phyloP scores from a whole-genome alignment of 1,140 invertebrate genomes.

The Eufriesea mexicana region DNA sequence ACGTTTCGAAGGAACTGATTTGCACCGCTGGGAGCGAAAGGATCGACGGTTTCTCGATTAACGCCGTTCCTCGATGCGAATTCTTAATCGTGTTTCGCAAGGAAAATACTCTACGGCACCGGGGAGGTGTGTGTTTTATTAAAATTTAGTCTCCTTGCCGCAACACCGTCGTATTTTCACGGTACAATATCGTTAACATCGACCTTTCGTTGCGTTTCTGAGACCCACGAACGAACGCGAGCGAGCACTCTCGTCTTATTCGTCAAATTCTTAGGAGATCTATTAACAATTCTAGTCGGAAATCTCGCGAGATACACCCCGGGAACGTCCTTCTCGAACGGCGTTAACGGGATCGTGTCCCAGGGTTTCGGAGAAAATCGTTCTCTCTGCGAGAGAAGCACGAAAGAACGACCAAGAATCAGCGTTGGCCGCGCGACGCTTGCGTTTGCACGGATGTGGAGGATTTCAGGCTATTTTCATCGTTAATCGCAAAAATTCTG shows the following conservation, averaged over 20 bases:
- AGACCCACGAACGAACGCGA: neutral
- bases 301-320: neutral
- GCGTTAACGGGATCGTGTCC: too few species aligned
- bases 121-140: neutral
- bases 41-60: conserved; percentile 17
- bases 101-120: neutral
- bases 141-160: neutral
- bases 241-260: too few species aligned
- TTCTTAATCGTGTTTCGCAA: neutral
- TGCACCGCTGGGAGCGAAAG: conserved; percentile 18
- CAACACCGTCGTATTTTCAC: neutral
- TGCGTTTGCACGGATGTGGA: neutral
- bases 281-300: neutral
- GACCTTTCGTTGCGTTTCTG: too few species aligned
- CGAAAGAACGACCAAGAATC: conserved; percentile 5
- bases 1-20: conserved; percentile 46
- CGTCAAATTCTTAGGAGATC: neutral
- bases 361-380: neutral
- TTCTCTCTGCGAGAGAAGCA: neutral
- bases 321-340: too few species aligned
- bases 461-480: neutral
- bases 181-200: neutral
- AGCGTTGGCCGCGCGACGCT: neutral
- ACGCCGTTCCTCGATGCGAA: neutral
- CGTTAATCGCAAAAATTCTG: neutral